Percentiles rank a stretch among this genome's conserved stretches.
Evolutionary conservation across 1,140 invertebrate species (phyloP).

Genomic region (Sweltsa coloradensis): DNA sequence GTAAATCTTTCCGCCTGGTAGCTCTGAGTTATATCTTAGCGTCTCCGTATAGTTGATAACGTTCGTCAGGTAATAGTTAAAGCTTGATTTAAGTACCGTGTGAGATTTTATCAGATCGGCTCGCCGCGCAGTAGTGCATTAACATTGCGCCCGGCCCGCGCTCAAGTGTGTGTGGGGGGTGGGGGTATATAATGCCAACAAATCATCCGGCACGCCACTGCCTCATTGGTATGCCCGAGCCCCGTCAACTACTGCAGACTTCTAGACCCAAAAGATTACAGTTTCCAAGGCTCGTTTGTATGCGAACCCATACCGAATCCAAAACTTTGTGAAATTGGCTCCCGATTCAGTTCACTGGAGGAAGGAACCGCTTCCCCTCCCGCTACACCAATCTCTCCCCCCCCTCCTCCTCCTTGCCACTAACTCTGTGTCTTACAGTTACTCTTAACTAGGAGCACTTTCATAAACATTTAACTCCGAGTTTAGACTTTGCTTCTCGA

Average conservation of each 20-base stretch:
- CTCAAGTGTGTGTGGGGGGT: background rate
- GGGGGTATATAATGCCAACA: background rate
- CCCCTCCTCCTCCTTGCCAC: background rate
- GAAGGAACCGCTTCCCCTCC: no score
- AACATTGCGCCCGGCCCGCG: background rate
- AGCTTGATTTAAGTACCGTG: no score
- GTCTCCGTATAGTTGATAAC: no score
- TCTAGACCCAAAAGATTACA: background rate
- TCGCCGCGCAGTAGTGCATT: no score
- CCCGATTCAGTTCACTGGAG: slow-evolving; percentile 34
- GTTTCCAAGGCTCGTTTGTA: slow-evolving; percentile 27
- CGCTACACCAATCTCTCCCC: slow-evolving; percentile 2
- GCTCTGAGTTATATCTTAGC: no score
- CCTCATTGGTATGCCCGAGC: slow-evolving; percentile 4
- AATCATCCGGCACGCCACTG: background rate
- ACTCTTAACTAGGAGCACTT: no score
- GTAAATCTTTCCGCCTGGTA: no score
- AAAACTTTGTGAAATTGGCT: slow-evolving; percentile 36
- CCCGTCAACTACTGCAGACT: background rate
- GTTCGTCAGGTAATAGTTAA: no score
- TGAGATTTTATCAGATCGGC: no score
- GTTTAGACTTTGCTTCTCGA: no score
- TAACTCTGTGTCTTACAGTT: no score
- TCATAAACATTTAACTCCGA: no score
- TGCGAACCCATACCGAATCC: slow-evolving; percentile 28